Evolutionary conservation across 2,797 vertebrate species (phyloP), one percentile per base, ranked within the genome.

Genomic region (Lophura swinhoii): DNA sequence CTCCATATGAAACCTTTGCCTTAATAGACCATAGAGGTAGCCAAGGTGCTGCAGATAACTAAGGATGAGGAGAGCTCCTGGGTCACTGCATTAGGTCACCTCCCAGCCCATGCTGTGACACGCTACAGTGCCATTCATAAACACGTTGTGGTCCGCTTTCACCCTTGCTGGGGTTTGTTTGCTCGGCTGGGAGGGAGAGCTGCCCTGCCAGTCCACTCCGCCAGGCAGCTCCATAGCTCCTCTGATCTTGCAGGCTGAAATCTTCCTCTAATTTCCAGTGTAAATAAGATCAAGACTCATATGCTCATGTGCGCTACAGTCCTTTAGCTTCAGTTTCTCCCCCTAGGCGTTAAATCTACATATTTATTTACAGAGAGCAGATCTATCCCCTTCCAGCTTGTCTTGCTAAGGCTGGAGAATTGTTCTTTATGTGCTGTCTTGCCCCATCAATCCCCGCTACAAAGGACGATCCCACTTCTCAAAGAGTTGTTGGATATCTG

Each of bases 261-360:
- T 29, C 49, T 74, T 46, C 73, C n/a, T 81, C 80, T 67, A 37
- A 90, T 84, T 93, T 87, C 73, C 76, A 67, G 51, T 13, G 85
- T 80, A 43, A 72, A 33, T 16, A 66, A 92, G 63, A 88, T 86
- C 76, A 73, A 67, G 10, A 29, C 58, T 84, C 35, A 55, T 62
- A 31, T 39, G 49, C 55, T 91, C 55, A 3, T 43, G 43, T 69
- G 49, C 49, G 4, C 74, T 26, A 7, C 72, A 76, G 73, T 82
- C 85, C 80, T 90, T 90, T 84, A 84, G 51, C 80, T 92, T 73
- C 76, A 81, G 63, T 41, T 86, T 88, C 83, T 75, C 48, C 70
- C 83, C 71, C 67, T 22, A 39, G 86, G 67, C 31, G 69, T 55
- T 86, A 91, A 73, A 60, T 26, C 59, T 66, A 29, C 58, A 87